Conservation (phyloP, 2,113 vertebrate species). For the Tauraco erythrolophus region DNA sequence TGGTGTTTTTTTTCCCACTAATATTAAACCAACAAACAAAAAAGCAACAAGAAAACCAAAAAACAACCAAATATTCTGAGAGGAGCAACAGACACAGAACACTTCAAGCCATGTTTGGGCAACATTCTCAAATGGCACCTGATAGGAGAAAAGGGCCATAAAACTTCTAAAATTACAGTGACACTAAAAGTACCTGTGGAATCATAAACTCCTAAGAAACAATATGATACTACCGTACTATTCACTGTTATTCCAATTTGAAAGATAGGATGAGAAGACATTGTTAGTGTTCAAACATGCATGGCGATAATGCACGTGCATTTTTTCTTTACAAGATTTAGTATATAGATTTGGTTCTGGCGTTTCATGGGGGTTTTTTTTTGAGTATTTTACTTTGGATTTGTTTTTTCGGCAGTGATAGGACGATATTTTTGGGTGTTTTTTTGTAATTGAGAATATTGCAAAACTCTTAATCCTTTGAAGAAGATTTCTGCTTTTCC, state of each 20-base stretch:
- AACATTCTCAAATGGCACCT: background rate
- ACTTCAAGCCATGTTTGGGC: background rate
- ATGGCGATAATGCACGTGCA: background rate
- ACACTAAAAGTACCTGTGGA: background rate
- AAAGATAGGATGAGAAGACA: background rate
- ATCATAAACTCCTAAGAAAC: background rate
- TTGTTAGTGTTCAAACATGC: background rate
- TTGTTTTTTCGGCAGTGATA: rapidly evolving
- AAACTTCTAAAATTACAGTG: background rate
- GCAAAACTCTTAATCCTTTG: background rate
- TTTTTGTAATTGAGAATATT: background rate
- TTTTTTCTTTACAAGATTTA: background rate
- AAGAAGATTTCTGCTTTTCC: background rate
- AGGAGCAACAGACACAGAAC: background rate
- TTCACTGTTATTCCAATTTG: background rate
- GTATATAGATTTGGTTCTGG: background rate
- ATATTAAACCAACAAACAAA: background rate
- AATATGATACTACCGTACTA: background rate
- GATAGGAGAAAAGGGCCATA: background rate
- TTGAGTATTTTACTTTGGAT: background rate
- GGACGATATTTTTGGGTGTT: rapidly evolving
- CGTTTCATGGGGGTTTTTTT: no score
- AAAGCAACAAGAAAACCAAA: background rate
- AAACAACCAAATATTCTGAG: background rate
- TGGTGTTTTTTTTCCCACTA: background rate